phyloP scores from a whole-genome alignment of 2,888 invertebrate species.

The Drosophila rubida region DNA sequence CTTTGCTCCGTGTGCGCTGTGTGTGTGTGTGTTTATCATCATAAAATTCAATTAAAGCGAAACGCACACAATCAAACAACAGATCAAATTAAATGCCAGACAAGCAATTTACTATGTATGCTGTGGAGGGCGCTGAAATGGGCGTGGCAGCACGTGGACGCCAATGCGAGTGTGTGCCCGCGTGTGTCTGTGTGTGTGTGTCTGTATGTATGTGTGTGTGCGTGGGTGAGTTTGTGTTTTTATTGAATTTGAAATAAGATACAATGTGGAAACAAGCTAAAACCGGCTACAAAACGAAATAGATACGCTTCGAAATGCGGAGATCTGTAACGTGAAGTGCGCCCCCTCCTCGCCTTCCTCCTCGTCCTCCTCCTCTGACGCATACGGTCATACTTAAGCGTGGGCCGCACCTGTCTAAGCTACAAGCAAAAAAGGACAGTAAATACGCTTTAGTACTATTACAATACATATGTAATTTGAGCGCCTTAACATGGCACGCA shows the following conservation, averaged over 20 bases:
- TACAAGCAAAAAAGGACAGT: conserved; percentile 26
- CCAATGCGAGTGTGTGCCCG: conserved; percentile 14
- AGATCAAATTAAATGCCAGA: conserved; percentile 80
- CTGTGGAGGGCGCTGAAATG: conserved; percentile 46
- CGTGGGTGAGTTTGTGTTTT: conserved; percentile 30
- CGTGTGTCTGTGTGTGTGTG: conserved; percentile 2
- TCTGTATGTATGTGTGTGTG: conserved; percentile 2
- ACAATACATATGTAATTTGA: conserved; percentile 36
- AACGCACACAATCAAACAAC: conserved; percentile 79
- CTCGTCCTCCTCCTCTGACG: background rate
- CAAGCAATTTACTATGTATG: conserved; percentile 75
- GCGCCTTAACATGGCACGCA: conserved; percentile 8
- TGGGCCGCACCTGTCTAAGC: conserved; percentile 33
- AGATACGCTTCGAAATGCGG: background rate
- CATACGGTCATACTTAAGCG: conserved; percentile 45
- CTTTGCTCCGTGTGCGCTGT: conserved; percentile 6
- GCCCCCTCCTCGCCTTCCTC: background rate
- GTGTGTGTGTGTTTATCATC: conserved; percentile 64
- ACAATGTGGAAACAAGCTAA: conserved; percentile 45
- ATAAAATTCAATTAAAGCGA: conserved; percentile 80
- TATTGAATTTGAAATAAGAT: conserved; percentile 61
- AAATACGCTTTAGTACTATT: conserved; percentile 47
- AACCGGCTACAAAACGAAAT: conserved; percentile 13
- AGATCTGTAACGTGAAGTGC: background rate
- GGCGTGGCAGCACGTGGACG: conserved; percentile 59